Evolutionary conservation across 2,888 invertebrate species (phyloP), one percentile per base, ranked within the genome.

Genomic region (Diarsia dahlii): DNA sequence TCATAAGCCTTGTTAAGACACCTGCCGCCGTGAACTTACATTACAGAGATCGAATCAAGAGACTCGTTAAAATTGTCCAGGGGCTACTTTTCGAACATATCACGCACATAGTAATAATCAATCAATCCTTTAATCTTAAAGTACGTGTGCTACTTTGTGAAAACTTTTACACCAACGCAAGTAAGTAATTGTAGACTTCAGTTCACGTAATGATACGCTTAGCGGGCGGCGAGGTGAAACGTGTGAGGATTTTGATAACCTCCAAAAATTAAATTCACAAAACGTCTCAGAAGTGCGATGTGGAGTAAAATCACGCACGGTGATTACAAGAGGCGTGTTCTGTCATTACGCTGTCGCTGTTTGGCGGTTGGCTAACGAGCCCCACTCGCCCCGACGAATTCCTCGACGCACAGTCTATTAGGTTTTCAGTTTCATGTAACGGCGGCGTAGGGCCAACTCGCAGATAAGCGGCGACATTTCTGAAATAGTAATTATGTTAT

Each of bases 231-330:
- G 88, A 84, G 84, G 90, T 88, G 91, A 91, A 91, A 93, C 92
- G 92, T 91, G 92, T 91, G 90, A 92, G 90, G 91, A 93, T 89
- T 94, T 93, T 94, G 94, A 94, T 95, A 94, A 92, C 90, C 88
- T 91, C 90, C 91, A 91, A 93, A 94, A 93, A 92, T 92, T 92
- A 91, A 94, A 93, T 92, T 93, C 87, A 86, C 85, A 93, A 95
- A 95, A 94, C 94, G 91, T 92, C 93, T 94, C 92, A 87, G 88
- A 92, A 92, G 95, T 94, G 94, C 93, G 92, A 95, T 94, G 93
- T 94, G 90, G 93, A 92, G 95, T 95, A 92, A 94, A 95, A 94
- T 95, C 94, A 92, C 91, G 91, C 89, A 89, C 87, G 85, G 87
- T 92, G 92, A 95, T 95, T 95, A 94, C 92, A 90, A 89, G 92